Evolutionary conservation across 2,888 invertebrate species (phyloP).

Genomic region (Chrysolina oricalcia): DNA sequence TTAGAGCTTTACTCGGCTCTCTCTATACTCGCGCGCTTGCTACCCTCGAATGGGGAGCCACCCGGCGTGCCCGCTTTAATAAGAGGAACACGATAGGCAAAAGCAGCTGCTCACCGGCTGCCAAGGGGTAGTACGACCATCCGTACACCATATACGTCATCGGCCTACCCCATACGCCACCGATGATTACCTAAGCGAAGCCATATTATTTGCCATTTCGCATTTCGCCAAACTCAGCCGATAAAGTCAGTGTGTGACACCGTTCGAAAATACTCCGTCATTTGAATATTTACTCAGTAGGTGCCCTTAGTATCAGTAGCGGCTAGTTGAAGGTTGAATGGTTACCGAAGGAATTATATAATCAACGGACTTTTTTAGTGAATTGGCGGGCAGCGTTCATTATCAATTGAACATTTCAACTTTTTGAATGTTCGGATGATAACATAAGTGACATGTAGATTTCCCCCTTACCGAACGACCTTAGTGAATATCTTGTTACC

Average conservation of each 20-base stretch:
- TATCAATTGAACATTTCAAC: no score
- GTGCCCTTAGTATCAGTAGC: not conserved
- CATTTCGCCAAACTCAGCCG: slow-evolving; percentile 39
- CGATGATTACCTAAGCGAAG: slow-evolving; percentile 40
- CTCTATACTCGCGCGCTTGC: slow-evolving; percentile 62
- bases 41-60: slow-evolving; percentile 69
- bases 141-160: slow-evolving; percentile 59
- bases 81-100: slow-evolving; percentile 62
- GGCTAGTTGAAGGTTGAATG: not conserved
- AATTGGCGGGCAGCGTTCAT: no score
- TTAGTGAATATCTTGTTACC: no score
- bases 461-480: no score
- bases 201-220: slow-evolving; percentile 42
- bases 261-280: not conserved
- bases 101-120: slow-evolving; percentile 63
- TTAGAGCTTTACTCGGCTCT: slow-evolving; percentile 45
- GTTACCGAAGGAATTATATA: not conserved
- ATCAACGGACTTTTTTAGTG: no score
- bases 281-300: not conserved
- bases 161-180: slow-evolving; percentile 62
- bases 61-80: slow-evolving; percentile 68
- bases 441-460: no score
- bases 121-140: slow-evolving; percentile 59
- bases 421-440: no score
- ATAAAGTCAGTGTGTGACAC: slow-evolving; percentile 4